phyloP scores from a whole-genome alignment of 1,140 invertebrate genomes.

The Bombus soroeensis region DNA sequence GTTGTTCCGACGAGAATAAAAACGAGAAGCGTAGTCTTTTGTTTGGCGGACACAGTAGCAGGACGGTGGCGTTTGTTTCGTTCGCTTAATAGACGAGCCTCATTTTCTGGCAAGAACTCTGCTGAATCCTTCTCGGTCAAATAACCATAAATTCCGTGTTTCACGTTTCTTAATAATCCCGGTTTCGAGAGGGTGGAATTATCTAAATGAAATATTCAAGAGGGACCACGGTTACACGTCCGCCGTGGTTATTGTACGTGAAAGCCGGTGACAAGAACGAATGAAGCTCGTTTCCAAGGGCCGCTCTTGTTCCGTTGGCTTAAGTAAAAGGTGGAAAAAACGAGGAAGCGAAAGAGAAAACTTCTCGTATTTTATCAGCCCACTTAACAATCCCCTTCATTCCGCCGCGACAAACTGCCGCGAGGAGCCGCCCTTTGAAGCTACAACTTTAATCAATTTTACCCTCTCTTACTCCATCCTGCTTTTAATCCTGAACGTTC shows the following conservation, averaged over 20 bases:
- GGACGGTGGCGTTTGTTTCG: conserved; percentile 14
- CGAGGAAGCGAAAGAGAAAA: conserved; percentile 32
- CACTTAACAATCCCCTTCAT: conserved; percentile 55
- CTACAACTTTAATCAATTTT: conserved; percentile 52
- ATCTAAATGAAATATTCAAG: conserved; percentile 67
- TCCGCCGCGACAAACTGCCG: conserved; percentile 41
- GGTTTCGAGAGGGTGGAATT: conserved; percentile 57
- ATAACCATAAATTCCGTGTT: conserved; percentile 53
- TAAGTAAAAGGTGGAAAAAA: conserved; percentile 31
- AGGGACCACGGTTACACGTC: conserved; percentile 46
- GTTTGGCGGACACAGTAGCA: not conserved
- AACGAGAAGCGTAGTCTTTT: not conserved
- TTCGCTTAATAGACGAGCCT: conserved; percentile 28
- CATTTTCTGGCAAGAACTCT: conserved; percentile 15
- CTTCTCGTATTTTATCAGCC: conserved; percentile 57
- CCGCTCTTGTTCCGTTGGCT: conserved; percentile 49
- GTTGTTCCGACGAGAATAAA: not conserved
- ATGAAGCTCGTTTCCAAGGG: conserved; percentile 65
- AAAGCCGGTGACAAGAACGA: conserved; percentile 63
- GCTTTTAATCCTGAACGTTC: conserved; percentile 33
- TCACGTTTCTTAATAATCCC: conserved; percentile 62
- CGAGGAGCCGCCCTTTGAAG: conserved; percentile 35
- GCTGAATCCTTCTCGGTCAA: conserved; percentile 38
- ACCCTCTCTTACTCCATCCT: too few species aligned
- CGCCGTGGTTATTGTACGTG: conserved; percentile 50